These are phyloP conservation scores for Carduelis carduelis DNA, from an alignment of 2,797 vertebrate species.

Conservation along the genomic window DNA sequence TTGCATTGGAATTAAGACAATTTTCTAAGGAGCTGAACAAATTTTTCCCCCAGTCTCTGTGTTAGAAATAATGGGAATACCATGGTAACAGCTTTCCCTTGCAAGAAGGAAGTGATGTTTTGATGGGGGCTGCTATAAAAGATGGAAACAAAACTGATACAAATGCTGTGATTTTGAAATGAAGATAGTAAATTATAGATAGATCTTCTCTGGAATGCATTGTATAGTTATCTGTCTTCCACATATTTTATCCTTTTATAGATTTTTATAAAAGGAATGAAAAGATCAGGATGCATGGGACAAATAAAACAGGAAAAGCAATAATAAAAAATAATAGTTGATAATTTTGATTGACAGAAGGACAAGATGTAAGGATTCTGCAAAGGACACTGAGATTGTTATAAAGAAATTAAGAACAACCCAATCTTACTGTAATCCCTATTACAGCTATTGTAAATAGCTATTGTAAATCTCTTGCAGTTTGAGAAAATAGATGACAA, in stretches of 20 bases:
- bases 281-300: not conserved
- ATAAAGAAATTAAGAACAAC: not conserved
- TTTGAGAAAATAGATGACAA: not conserved
- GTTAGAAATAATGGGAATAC: slow-evolving; percentile 1
- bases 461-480: not conserved
- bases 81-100: slow-evolving; percentile 35
- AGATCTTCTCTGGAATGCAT: not conserved
- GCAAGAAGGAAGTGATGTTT: not conserved
- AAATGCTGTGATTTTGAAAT: not conserved
- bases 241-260: not conserved
- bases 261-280: not conserved
- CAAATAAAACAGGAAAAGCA: not conserved
- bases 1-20: not conserved
- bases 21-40: not conserved
- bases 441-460: not conserved
- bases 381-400: not conserved
- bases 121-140: not conserved
- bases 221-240: not conserved
- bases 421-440: not conserved
- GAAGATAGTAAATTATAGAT: not conserved
- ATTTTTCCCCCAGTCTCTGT: not conserved
- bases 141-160: slow-evolving; percentile 16
- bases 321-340: not conserved
- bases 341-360: not conserved
- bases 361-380: not conserved